These are phyloP conservation scores for Carterocephalus palaemon DNA, from an alignment of 2,888 invertebrate genomes.

Conservation along the genomic window DNA sequence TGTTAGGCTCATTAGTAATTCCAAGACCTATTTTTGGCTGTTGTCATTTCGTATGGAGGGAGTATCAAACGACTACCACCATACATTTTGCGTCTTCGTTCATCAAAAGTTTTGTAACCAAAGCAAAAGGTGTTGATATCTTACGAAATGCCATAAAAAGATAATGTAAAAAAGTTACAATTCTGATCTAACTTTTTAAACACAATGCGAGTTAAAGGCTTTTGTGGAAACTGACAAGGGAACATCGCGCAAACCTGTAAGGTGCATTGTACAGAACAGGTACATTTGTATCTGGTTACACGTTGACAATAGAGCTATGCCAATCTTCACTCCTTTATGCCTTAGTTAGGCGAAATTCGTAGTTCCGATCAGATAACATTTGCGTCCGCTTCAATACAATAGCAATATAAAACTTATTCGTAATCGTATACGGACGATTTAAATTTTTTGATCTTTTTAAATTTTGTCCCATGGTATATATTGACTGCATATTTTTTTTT, in stretches of 20 bases:
- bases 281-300: slow-evolving; percentile 70
- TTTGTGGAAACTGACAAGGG: slow-evolving; percentile 40
- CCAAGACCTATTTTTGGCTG: no score
- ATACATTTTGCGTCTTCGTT: no score
- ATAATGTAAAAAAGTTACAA: slow-evolving; percentile 1
- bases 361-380: slow-evolving; percentile 74
- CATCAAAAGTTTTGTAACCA: no score
- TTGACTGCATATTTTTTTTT: not conserved
- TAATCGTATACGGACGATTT: slow-evolving; percentile 37
- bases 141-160: slow-evolving; percentile 10
- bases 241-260: slow-evolving; percentile 52
- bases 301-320: slow-evolving; percentile 47
- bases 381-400: slow-evolving; percentile 63
- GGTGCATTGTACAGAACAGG: slow-evolving; percentile 59
- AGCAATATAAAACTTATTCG: slow-evolving; percentile 51
- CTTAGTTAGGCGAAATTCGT: slow-evolving; percentile 41
- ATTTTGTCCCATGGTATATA: no score
- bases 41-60: no score
- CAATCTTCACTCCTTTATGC: slow-evolving; percentile 62
- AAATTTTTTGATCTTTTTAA: no score
- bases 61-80: no score
- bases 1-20: no score
- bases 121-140: no score
- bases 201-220: slow-evolving; percentile 6
- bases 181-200: slow-evolving; percentile 13